Evolutionary conservation across 2,888 invertebrate species (phyloP).

Genomic region (Meliscaeva auricollis): DNA sequence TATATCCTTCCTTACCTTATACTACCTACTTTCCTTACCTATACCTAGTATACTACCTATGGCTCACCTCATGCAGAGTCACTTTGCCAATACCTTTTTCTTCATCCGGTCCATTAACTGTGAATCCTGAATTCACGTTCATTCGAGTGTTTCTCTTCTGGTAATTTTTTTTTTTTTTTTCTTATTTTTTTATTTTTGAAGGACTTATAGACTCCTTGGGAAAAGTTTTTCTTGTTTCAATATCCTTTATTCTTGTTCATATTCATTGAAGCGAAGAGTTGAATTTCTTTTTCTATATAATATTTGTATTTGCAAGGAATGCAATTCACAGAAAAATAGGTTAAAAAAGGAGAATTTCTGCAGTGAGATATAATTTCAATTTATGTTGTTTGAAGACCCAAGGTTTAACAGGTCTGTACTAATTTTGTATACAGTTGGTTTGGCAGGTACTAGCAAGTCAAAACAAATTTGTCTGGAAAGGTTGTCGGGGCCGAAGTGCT

Average conservation of each 20-base stretch:
- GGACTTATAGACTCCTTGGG: constrained; percentile 45
- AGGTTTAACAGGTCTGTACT: background rate
- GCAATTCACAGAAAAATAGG: constrained; percentile 37
- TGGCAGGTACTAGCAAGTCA: too few species aligned
- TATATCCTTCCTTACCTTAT: background rate
- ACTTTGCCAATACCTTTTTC: constrained; percentile 53
- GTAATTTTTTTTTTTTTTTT: constrained; percentile 23
- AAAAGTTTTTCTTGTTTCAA: constrained; percentile 38
- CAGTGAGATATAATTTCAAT: too few species aligned
- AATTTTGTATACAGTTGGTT: too few species aligned
- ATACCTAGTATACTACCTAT: background rate
- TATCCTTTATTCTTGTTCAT: constrained; percentile 40
- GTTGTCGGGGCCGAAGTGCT: too few species aligned
- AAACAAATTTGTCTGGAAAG: too few species aligned
- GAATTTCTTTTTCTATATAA: constrained; percentile 39
- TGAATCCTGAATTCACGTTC: constrained; percentile 70
- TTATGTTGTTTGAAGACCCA: background rate
- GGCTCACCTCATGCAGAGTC: constrained; percentile 37
- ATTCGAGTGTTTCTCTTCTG: constrained; percentile 63
- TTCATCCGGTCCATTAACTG: constrained; percentile 70
- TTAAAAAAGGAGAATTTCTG: constrained; percentile 26
- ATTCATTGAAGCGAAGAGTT: constrained; percentile 43
- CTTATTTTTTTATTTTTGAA: background rate
- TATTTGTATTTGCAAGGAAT: constrained; percentile 53
- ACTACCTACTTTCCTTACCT: background rate